Evolutionary conservation across 2,113 vertebrate species (phyloP), one percentile per base, ranked within the genome.

Genomic region (Chloropsis cyanopogon): DNA sequence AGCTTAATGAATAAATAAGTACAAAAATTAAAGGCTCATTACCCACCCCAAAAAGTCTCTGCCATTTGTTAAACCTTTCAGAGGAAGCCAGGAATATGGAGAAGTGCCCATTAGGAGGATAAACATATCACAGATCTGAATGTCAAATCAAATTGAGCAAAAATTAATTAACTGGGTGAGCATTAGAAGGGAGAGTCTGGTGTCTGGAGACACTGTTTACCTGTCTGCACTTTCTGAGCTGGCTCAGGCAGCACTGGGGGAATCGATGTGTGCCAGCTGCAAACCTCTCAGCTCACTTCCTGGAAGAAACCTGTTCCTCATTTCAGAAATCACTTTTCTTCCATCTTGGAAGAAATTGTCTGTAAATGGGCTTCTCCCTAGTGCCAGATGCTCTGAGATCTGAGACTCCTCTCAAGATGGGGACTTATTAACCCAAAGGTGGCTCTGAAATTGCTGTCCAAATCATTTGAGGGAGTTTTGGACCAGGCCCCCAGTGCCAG

Each of bases 41-140:
- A 96, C 90, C 82, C 80, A 64, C 56, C 92, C 82, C 41, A 50
- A 93, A 95, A 93, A 68, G 71, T 75, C 76, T 28, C 72, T 75
- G 76, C 75, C 88, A 78, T 95, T 93, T 92, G 83, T 88, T 90
- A 97, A 95, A 97, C 76, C 86, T 94, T 96, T 95, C 80, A 90
- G 90, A 96, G 60, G 90, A 70, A 94, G 90, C 41, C 69, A 84
- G 76, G 82, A 92, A 78, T 14, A 91, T 6, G 57, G 76, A 96
- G 88, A 90, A 96, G 88, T 90, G 80, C 92, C 95, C 92, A 92
- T 95, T 95, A 96, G 82, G 59, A 93, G 76, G 82, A 90, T 94
- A 96, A 96, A 96, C 93, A 82, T 75, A 94, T 86, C 93, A 92
- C 76, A 88, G 77, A 92, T 94, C 83, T 86, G 96, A 96, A 96